Evolutionary conservation across 2,113 vertebrate genomes (phyloP), one percentile per base, ranked within the genome.

Genomic region (Electrona antarctica): DNA sequence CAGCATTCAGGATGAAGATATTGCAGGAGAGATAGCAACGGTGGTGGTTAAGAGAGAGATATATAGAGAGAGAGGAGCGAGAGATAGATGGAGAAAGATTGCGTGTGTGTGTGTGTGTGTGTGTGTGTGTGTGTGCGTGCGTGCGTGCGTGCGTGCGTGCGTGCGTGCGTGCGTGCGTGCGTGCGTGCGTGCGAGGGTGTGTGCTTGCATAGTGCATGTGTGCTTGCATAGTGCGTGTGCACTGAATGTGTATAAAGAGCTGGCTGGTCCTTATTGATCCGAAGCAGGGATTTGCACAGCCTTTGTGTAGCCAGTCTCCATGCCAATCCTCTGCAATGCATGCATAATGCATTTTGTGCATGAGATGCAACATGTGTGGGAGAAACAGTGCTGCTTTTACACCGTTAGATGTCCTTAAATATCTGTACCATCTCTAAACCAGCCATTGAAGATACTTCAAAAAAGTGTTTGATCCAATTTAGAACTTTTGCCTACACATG

Each of bases 191-290:
- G 71, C 62, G 63, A 52, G 51, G 13, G 15, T 41, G 64, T 14
- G 64, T 45, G 52, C 21, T 21, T 21, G 21, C 21, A 21, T 21
- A 21, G 21, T 21, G 21, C 21, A 21, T 21, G 21, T 21, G 21
- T 45, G 52, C 21, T 21, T 21, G 21, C 21, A 21, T 21, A 21
- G 21, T 21, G 21, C 21, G 2, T 21, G 21, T 21, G 21, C 21
- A 21, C 21, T 21, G 21, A 21, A 21, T 21, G 2, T 59, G 57
- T 74, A 61, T 59, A 7, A 45, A 51, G 9, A 4, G 28, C 13
- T n/a, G 1, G 8, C 56, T 52, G 67, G 29, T 54, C 52, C 58
- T 74, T 58, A 82, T 75, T 52, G 72, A 86, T 83, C 66, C 66
- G 49, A 21, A 49, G 64, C 58, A 41, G 64, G 64, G 58, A 80